phyloP scores from a whole-genome alignment of 2,888 invertebrate species.

The Macaria liturata region DNA sequence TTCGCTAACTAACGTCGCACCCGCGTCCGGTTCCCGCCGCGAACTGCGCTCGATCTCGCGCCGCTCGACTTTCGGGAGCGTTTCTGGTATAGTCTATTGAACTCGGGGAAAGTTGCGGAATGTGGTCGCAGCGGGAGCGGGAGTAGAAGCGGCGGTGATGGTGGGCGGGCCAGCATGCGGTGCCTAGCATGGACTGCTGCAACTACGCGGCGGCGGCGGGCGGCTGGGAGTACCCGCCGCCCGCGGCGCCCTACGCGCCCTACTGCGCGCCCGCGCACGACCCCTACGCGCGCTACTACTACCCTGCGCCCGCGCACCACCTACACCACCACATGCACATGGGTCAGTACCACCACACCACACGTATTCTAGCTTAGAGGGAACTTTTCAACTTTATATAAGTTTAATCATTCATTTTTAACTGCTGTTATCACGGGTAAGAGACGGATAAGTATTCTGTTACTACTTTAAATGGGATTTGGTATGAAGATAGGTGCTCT shows the following conservation, averaged over 20 bases:
- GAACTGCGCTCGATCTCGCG: constrained; percentile 64
- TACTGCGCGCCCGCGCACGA: constrained; percentile 70
- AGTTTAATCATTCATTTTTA: too few species aligned
- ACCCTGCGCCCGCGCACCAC: constrained; percentile 69
- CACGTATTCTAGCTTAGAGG: too few species aligned
- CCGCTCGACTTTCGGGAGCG: constrained; percentile 51
- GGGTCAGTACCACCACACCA: constrained; percentile 56
- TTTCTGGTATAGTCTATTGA: constrained; percentile 19
- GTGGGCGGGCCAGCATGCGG: constrained; percentile 43
- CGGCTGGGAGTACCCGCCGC: constrained; percentile 53
- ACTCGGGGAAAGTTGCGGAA: constrained; percentile 20
- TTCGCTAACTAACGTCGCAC: constrained; percentile 79
- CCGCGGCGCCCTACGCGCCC: constrained; percentile 58
- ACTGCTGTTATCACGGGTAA: too few species aligned
- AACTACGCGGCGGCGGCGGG: constrained; percentile 74
- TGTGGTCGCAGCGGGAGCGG: constrained; percentile 33
- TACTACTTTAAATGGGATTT: too few species aligned
- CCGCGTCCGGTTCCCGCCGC: constrained; percentile 74
- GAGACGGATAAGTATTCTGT: too few species aligned
- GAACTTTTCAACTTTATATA: too few species aligned
- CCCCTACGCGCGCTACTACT: constrained; percentile 74
- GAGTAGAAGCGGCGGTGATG: constrained; percentile 37
- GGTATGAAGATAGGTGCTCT: too few species aligned
- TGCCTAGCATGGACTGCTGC: constrained; percentile 74
- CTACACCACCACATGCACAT: constrained; percentile 72